Percentiles rank a stretch among this genome's conserved stretches.
Conservation (phyloP, 2,888 invertebrate genomes). For the Tipula helvola region DNA sequence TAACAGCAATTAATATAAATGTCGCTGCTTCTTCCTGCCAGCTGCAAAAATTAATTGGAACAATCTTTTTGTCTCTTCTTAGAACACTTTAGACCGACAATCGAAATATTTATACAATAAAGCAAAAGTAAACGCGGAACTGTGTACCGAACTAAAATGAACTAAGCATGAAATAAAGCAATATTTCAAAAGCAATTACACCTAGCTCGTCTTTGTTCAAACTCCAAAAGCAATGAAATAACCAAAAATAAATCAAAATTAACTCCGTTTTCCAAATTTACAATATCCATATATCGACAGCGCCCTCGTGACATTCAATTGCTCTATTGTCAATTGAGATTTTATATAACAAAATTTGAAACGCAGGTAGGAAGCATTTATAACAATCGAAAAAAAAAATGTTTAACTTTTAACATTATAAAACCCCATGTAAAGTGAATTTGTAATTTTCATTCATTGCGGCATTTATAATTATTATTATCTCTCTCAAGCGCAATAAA, state of each 20-base stretch:
- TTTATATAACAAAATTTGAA: neutral
- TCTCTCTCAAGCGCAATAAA: neutral
- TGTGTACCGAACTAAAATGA: too few species aligned
- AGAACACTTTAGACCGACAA: too few species aligned
- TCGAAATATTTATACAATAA: too few species aligned
- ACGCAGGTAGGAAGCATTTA: neutral
- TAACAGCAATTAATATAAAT: too few species aligned
- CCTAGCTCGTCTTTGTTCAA: too few species aligned
- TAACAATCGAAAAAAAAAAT: neutral
- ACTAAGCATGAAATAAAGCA: too few species aligned
- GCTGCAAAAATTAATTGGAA: too few species aligned
- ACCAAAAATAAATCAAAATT: neutral
- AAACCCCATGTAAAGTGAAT: neutral
- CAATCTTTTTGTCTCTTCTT: too few species aligned
- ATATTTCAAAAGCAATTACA: too few species aligned
- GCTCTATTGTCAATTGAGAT: neutral
- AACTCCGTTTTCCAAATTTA: neutral
- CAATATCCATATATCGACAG: neutral
- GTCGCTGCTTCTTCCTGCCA: too few species aligned
- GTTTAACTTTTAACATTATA: neutral
- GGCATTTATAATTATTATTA: neutral
- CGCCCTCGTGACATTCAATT: neutral
- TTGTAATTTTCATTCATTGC: neutral
- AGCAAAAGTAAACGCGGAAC: too few species aligned
- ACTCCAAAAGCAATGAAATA: too few species aligned